Percentiles rank a stretch among this genome's conserved stretches.
Evolutionary conservation across 2,113 vertebrate genomes (phyloP).

Genomic region (Manacus vitellinus): DNA sequence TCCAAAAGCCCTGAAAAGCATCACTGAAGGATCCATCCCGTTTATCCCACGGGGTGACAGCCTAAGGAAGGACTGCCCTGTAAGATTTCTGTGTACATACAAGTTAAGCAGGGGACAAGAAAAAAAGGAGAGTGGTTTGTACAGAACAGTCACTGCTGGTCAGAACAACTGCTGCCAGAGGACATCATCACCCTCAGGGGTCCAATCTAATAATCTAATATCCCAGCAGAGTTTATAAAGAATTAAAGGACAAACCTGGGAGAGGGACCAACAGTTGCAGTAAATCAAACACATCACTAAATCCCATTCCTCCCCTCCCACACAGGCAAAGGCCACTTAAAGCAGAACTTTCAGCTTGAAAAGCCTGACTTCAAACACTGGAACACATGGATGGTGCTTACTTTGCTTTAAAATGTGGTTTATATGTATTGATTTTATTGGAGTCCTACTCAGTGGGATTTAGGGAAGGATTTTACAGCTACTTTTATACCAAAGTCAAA

Average conservation of each 20-base stretch:
- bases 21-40: not conserved
- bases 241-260: not conserved
- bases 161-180: not conserved
- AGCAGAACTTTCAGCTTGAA: not conserved
- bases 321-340: not conserved
- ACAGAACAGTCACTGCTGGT: not conserved
- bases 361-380: not conserved
- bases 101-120: not conserved
- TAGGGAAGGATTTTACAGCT: not conserved
- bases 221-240: not conserved
- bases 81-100: not conserved
- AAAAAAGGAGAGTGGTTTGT: not conserved
- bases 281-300: not conserved
- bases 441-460: not conserved
- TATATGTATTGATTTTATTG: not conserved
- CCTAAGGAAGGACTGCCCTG: not conserved
- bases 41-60: not conserved
- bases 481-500: not conserved
- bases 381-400: not conserved
- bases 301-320: not conserved
- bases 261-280: not conserved
- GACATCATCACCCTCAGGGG: not conserved
- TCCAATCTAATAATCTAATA: not conserved
- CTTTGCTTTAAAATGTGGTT: not conserved
- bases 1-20: not conserved